phyloP scores from a whole-genome alignment of 2,888 invertebrate genomes.

The Notodonta ziczac region DNA sequence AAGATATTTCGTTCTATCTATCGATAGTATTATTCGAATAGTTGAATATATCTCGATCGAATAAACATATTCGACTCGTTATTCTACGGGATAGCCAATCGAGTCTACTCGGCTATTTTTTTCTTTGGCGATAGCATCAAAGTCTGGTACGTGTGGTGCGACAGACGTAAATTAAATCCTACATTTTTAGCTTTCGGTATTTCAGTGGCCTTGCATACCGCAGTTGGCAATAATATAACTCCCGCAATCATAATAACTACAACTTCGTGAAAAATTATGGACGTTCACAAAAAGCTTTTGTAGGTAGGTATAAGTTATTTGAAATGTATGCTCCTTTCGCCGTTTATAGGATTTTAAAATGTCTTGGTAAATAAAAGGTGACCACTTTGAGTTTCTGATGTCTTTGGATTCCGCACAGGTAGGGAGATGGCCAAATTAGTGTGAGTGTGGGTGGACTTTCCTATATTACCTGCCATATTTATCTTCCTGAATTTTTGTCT shows the following conservation, averaged over 20 bases:
- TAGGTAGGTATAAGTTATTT: constrained; percentile 15
- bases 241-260: constrained; percentile 19
- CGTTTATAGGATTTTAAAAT: constrained; percentile 25
- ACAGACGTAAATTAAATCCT: constrained; percentile 26
- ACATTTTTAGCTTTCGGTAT: constrained; percentile 26
- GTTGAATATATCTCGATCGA: constrained; percentile 13
- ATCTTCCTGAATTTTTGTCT: constrained; percentile 45
- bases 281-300: constrained; percentile 13
- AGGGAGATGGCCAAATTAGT: constrained; percentile 32
- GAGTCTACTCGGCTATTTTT: constrained; percentile 12
- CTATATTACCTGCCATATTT: background rate
- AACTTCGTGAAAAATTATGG: constrained; percentile 25
- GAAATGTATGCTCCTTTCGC: constrained; percentile 22
- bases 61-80: constrained; percentile 3
- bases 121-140: constrained; percentile 33
- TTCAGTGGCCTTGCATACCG: constrained; percentile 30
- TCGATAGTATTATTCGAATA: constrained; percentile 18
- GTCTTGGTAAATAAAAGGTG: constrained; percentile 25
- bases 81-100: constrained; percentile 2
- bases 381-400: constrained; percentile 16
- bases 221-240: constrained; percentile 31
- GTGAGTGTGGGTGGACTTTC: constrained; percentile 25
- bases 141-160: constrained; percentile 11
- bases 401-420: constrained; percentile 19
- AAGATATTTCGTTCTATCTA: constrained; percentile 8